Base-by-base conservation (phyloP, 1,140 invertebrate species). In the Papilio aristodemus region DNA sequence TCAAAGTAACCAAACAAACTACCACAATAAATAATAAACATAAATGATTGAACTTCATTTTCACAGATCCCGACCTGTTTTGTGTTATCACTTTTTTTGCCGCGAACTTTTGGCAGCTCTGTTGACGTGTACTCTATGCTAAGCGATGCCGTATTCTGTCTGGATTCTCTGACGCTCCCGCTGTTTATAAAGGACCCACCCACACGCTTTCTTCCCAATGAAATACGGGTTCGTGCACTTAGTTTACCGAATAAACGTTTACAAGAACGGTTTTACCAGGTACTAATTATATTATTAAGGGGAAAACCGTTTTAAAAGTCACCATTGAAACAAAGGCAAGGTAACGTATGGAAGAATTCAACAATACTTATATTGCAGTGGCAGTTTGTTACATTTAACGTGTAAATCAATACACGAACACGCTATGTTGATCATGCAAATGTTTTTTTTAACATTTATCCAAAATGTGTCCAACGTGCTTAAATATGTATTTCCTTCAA, bases 101-200 rank as follows among this genome's bases (percentile, higher is more conserved):
- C 46, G 46, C 46, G 46, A 54, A 54, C 17, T 54, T 54, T 54
- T 54, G 38, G 9, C 37, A 38, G 22, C 36, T 37, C 17, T 60
- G 41, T 27, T 69, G n/a, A 41, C 68, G 70, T 71, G 36, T 27
- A 27, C 19, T 41, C 50, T 32, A 17, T 27, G 19, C 71, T 50
- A 70, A 72, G 63, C 54, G 69, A 62, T 62, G 69, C 59, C 70
- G 72, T 71, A 41, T 59, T 73, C 72, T 81, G 83, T 63, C 78
- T 80, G 76, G 75, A 78, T 70, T 57, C 50, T 38, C 19, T 62
- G 32, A 9, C 64, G 73, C 71, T 73, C 78, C 79, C 67, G 76
- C 69, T 57, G 66, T 77, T 80, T 88, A 88, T 85, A 86, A 78
- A 80, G 76, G 76, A 72, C 60, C 17, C 84, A 71, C 81, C 83